Evolutionary conservation across 2,797 vertebrate genomes (phyloP).

Genomic region (Fundulus diaphanus): DNA sequence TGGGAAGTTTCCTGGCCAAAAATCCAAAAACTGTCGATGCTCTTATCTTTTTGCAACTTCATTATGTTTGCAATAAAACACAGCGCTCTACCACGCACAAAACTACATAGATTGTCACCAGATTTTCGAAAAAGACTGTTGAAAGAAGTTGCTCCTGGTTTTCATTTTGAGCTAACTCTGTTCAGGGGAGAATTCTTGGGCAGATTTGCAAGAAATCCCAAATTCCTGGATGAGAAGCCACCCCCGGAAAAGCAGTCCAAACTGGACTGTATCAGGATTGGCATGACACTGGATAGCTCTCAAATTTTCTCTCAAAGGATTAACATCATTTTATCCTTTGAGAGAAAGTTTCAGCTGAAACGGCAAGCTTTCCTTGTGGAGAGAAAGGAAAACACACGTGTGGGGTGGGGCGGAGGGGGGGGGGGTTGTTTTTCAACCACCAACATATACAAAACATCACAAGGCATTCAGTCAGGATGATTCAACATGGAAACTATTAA

Average conservation of each 20-base stretch:
- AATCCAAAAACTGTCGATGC: background rate
- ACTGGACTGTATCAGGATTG: background rate
- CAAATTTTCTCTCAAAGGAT: background rate
- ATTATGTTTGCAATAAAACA: background rate
- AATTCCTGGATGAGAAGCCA: background rate
- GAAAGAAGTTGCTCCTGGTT: background rate
- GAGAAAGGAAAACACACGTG: conserved; percentile 35
- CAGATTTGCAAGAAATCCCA: background rate
- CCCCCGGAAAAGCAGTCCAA: background rate
- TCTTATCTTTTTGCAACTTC: background rate
- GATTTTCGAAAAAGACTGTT: background rate
- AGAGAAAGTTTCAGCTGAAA: conserved; percentile 50
- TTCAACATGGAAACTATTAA: conserved; percentile 28
- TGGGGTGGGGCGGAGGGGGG: too few species aligned
- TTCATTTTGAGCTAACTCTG: background rate
- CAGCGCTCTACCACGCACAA: background rate
- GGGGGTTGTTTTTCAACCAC: conserved; percentile 21
- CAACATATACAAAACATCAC: conserved; percentile 9
- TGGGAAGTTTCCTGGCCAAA: background rate
- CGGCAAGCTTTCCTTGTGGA: conserved; percentile 12
- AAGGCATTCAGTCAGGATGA: conserved; percentile 7
- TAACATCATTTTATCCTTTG: conserved; percentile 46
- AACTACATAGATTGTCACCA: background rate
- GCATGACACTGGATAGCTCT: background rate
- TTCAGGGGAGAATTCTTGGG: background rate